Base-by-base conservation (phyloP, 2,113 vertebrate species). In the Meleagris gallopavo region DNA sequence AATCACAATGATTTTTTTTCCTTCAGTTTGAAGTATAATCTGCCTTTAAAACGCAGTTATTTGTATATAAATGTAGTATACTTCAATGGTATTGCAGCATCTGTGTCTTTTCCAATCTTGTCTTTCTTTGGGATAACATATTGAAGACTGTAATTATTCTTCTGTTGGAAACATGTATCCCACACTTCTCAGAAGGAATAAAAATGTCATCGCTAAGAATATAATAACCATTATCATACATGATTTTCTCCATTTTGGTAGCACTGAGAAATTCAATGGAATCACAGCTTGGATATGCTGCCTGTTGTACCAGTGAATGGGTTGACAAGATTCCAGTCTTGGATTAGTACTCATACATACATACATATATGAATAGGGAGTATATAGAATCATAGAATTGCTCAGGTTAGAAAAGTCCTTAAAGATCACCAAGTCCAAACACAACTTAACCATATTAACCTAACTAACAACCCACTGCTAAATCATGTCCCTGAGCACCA, bases 101-200 rank as follows among this genome's bases (percentile, higher is more conserved):
- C 36, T 65, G 0, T 69, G 21, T 62, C 73, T 81, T 90, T 89
- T 72, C 72, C 58, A n/a, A 24, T 15, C 4, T 75, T 81, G 70
- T 43, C 52, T 32, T 91, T 41, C 66, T 61, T 36, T 71, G n/a
- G 87, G 50, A 9, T 80, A 83, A 46, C 40, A 21, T 64, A 14
- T 24, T 67, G 38, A 64, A 40, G 61, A 40, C 38, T 69, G 85
- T 95, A 96, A 97, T 97, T 97, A 91, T 88, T 93, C 54, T 96
- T 66, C 89, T 94, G 77, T 86, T 95, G 92, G 64, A 71, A 97
- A 92, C 64, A 96, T 91, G 84, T 97, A 96, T 96, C 78, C 83
- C 10, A 4, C 87, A 92, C 45, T 80, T 89, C 86, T 97, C 73
- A 92, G 91, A 74, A 94, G 91, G 97, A 97, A 97, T 95, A 96